These are phyloP conservation scores for Fukomys damarensis DNA, from an alignment of 2,113 vertebrate species.

Conservation along the genomic window DNA sequence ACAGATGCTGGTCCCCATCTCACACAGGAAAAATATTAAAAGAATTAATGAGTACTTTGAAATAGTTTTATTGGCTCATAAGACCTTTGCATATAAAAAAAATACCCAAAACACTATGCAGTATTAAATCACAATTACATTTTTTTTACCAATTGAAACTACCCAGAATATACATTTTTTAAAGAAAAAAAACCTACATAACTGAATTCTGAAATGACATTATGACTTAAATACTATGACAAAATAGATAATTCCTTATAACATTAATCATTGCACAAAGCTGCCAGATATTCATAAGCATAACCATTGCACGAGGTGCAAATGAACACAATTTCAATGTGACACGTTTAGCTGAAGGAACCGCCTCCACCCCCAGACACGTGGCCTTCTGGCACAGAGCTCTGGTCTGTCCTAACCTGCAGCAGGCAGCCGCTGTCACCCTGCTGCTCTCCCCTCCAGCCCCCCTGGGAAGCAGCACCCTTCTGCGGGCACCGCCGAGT, in stretches of 20 bases:
- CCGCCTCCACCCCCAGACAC: not conserved
- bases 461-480: not conserved
- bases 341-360: slow-evolving; percentile 53
- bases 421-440: not conserved
- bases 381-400: slow-evolving; percentile 50
- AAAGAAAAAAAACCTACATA: slow-evolving; percentile 68
- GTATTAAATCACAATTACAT: slow-evolving; percentile 80
- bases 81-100: slow-evolving; percentile 84
- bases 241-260: slow-evolving; percentile 72
- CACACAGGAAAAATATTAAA: not conserved
- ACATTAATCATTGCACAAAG: slow-evolving; percentile 76
- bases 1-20: not conserved
- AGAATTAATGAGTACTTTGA: slow-evolving; percentile 62
- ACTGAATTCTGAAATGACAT: slow-evolving; percentile 77
- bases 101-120: slow-evolving; percentile 81
- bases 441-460: not conserved
- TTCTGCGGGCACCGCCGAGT: not conserved
- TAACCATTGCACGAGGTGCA: slow-evolving; percentile 61
- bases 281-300: slow-evolving; percentile 71
- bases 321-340: slow-evolving; percentile 68
- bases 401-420: not conserved
- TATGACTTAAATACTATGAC: slow-evolving; percentile 79
- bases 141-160: slow-evolving; percentile 72
- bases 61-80: slow-evolving; percentile 86
- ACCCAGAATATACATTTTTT: slow-evolving; percentile 81